These are phyloP conservation scores for Phenganax marumi DNA, from an alignment of 92 coral and sea anemone species.

Conservation along the genomic window DNA sequence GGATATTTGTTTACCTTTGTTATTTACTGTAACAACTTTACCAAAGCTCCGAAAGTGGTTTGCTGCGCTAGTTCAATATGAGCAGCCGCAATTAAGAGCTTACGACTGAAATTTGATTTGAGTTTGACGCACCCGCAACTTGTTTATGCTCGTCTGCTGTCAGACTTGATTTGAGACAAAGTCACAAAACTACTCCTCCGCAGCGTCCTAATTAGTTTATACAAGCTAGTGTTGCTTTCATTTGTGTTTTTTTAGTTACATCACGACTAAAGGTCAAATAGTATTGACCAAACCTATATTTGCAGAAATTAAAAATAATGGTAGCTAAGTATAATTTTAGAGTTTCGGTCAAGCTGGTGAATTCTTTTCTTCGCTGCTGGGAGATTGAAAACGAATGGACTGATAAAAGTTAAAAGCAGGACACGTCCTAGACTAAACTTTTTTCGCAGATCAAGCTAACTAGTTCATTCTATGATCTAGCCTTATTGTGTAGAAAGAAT, in stretches of 20 bases:
- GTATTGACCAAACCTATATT: conserved; percentile 2
- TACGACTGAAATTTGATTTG: neutral
- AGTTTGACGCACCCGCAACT: neutral
- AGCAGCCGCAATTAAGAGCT: neutral
- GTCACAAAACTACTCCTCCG: neutral
- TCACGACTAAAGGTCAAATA: conserved; percentile 12
- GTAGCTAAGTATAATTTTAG: too few species aligned
- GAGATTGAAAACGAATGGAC: too few species aligned
- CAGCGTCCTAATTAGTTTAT: conserved; percentile 9
- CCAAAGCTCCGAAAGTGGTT: neutral
- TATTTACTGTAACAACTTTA: neutral
- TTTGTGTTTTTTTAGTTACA: neutral
- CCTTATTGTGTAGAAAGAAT: too few species aligned
- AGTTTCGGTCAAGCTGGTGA: too few species aligned
- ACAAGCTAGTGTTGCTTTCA: conserved; percentile 7
- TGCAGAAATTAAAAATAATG: neutral
- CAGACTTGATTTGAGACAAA: neutral
- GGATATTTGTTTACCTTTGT: neutral
- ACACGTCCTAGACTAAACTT: too few species aligned
- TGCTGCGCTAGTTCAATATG: neutral
- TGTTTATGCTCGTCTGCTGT: neutral
- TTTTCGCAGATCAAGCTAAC: too few species aligned
- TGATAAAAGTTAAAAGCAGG: too few species aligned
- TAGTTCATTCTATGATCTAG: too few species aligned
- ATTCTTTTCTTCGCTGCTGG: too few species aligned